Evolutionary conservation across 2,113 vertebrate genomes (phyloP).

Genomic region (Atractosteus spatula): DNA sequence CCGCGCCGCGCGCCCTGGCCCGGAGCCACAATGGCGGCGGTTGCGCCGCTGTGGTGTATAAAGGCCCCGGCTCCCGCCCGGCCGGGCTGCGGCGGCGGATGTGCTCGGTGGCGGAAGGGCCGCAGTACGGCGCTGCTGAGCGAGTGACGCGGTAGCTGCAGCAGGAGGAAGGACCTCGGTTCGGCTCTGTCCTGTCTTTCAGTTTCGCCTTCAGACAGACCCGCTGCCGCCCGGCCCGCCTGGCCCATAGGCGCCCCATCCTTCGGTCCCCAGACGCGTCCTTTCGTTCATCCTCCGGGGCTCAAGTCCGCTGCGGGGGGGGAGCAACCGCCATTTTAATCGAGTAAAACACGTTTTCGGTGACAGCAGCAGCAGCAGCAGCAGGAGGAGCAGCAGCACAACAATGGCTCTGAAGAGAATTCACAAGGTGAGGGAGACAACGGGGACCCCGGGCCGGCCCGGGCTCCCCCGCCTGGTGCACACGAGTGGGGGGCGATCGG

Average conservation of each 20-base stretch:
- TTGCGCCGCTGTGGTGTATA: constrained; percentile 31
- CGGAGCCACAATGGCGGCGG: constrained; percentile 42
- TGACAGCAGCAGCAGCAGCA: constrained; percentile 54
- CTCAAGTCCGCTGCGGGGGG: constrained; percentile 32
- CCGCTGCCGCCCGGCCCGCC: constrained; percentile 29
- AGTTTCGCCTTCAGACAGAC: constrained; percentile 59
- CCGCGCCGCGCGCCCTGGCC: background rate
- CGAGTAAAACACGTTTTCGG: constrained; percentile 63
- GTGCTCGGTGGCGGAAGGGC: constrained; percentile 52
- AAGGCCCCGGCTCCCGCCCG: constrained; percentile 11
- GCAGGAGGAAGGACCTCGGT: constrained; percentile 73
- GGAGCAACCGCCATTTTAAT: constrained; percentile 66
- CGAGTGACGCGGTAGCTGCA: constrained; percentile 72
- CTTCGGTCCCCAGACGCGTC: constrained; percentile 21
- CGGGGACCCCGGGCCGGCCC: too few relatives aligned
- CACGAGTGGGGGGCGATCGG: too few relatives aligned
- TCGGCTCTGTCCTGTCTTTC: constrained; percentile 62
- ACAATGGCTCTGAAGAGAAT: constrained; percentile 94
- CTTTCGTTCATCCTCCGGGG: constrained; percentile 44
- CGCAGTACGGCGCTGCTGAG: constrained; percentile 32
- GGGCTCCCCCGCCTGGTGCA: too few relatives aligned
- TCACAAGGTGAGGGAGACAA: constrained; percentile 83
- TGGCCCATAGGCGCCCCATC: constrained; percentile 31
- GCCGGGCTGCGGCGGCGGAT: constrained; percentile 24
- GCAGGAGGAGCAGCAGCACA: constrained; percentile 54